phyloP scores from a whole-genome alignment of 2,797 vertebrate species.

The Aplochiton taeniatus region DNA sequence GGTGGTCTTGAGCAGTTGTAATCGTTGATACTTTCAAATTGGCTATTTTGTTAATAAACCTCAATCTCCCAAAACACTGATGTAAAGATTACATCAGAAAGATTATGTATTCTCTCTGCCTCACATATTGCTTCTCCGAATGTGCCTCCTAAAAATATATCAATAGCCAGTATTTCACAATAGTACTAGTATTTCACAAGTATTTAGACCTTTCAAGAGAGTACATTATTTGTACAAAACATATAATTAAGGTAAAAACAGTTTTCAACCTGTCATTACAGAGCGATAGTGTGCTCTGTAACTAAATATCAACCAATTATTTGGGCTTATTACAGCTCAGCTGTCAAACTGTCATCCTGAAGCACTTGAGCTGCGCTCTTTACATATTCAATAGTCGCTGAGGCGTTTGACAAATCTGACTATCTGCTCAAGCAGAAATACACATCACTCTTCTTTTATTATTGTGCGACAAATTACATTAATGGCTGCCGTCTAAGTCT shows the following conservation, averaged over 20 bases:
- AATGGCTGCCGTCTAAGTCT: slow-evolving; percentile 70
- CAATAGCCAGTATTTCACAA: too few relatives aligned
- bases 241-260: slow-evolving; percentile 60
- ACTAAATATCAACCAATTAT: slow-evolving; percentile 78
- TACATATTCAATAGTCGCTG: slow-evolving; percentile 77
- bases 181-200: slow-evolving; percentile 6
- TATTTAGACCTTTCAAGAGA: slow-evolving; percentile 54
- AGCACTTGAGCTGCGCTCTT: slow-evolving; percentile 61
- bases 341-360: slow-evolving; percentile 71
- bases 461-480: slow-evolving; percentile 78
- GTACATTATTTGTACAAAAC: slow-evolving; percentile 63
- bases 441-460: slow-evolving; percentile 75
- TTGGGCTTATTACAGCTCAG: slow-evolving; percentile 68
- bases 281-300: slow-evolving; percentile 64
- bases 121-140: background rate
- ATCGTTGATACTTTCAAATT: too few relatives aligned
- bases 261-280: slow-evolving; percentile 47
- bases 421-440: slow-evolving; percentile 75
- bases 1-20: too few relatives aligned
- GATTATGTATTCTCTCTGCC: too few relatives aligned
- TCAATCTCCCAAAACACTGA: too few relatives aligned
- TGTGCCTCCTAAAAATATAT: slow-evolving; percentile 35
- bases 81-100: too few relatives aligned
- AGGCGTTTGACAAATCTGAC: slow-evolving; percentile 76
- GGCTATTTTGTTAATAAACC: too few relatives aligned